Conservation (phyloP, 2,888 invertebrate genomes). For the Nemotelus nigrinus region DNA sequence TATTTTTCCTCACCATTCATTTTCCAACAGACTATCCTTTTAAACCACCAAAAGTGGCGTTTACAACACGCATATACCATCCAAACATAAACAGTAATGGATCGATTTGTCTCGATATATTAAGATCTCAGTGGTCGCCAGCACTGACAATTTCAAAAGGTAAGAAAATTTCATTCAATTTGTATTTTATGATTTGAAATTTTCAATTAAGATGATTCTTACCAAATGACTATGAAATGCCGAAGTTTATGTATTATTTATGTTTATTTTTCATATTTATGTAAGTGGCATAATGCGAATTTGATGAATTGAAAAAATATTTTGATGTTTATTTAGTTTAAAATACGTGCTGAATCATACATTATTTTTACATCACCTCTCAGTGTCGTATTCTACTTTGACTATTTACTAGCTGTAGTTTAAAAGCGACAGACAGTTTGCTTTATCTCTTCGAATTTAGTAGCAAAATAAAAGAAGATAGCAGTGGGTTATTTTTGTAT, state of each 20-base stretch:
- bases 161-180: conserved; percentile 62
- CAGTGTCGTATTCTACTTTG: no score
- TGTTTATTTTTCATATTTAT: neutral
- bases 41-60: conserved; percentile 99
- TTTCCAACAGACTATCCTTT: conserved; percentile 99
- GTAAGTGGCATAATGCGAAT: conserved; percentile 9
- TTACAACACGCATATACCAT: conserved; percentile 99
- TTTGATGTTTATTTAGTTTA: no score
- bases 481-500: no score
- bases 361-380: no score
- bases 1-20: conserved; percentile 99
- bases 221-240: neutral
- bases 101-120: conserved; percentile 99
- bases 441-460: no score
- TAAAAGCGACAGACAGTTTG: no score
- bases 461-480: no score
- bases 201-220: neutral
- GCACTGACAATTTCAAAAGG: conserved; percentile 99
- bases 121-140: conserved; percentile 99
- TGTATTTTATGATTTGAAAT: conserved; percentile 26
- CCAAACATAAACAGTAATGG: conserved; percentile 99
- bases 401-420: no score
- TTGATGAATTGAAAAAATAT: neutral
- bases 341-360: no score
- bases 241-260: neutral